Conservation (phyloP, 2,113 vertebrate genomes). For the Candoia aspera region DNA sequence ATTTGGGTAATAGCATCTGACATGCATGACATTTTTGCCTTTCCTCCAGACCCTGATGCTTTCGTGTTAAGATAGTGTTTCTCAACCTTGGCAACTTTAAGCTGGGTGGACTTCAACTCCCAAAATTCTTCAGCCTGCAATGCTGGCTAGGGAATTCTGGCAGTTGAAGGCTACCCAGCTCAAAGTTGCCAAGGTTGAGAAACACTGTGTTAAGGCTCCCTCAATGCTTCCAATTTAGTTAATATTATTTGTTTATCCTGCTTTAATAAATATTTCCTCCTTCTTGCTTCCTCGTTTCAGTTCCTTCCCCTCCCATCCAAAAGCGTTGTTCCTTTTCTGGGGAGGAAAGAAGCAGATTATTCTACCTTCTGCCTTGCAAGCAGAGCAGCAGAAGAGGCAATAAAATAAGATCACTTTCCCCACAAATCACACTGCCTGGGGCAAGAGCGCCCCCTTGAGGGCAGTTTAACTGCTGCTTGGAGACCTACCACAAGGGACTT, state of each 20-base stretch:
- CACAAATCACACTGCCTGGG: background rate
- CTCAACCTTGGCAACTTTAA: too few species aligned
- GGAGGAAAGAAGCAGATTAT: conserved; percentile 56
- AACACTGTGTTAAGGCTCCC: too few species aligned
- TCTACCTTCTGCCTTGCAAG: conserved; percentile 47
- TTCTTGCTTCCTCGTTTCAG: background rate
- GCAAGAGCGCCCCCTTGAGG: conserved; percentile 21
- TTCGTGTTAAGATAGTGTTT: background rate
- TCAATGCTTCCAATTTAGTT: conserved; percentile 51
- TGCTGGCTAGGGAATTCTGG: too few species aligned
- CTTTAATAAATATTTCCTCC: conserved; percentile 67
- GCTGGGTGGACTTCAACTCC: too few species aligned
- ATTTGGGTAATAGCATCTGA: too few species aligned
- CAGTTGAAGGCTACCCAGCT: too few species aligned
- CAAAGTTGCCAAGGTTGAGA: too few species aligned
- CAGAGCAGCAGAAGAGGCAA: conserved; percentile 51
- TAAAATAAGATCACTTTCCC: background rate
- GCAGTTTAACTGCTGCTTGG: conserved; percentile 34
- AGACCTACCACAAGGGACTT: conserved; percentile 91
- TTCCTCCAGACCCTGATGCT: background rate
- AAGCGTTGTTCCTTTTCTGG: conserved; percentile 43
- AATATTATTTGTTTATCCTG: conserved; percentile 47
- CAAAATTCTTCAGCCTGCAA: too few species aligned
- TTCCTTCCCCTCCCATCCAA: too few species aligned
- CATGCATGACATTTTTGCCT: too few species aligned